phyloP scores from a whole-genome alignment of 2,113 vertebrate genomes.

The Montifringilla adamsi region DNA sequence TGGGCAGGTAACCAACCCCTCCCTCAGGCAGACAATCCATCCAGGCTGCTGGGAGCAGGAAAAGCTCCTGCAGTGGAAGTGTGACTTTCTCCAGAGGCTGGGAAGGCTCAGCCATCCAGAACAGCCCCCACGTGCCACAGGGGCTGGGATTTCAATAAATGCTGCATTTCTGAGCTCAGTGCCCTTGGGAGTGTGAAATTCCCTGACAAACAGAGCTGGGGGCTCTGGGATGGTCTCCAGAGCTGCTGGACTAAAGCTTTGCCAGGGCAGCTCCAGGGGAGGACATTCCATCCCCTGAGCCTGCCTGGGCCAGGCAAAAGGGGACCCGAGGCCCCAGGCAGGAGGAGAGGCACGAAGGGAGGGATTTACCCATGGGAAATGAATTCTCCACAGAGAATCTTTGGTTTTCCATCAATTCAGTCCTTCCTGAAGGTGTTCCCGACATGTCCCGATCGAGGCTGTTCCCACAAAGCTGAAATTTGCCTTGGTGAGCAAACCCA shows the following conservation, averaged over 20 bases:
- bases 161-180: not conserved
- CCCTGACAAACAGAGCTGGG: not conserved
- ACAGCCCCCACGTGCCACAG: not conserved
- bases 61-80: not conserved
- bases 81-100: not conserved
- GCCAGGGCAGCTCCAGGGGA: not conserved
- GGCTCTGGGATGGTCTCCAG: not conserved
- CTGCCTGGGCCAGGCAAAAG: rapidly evolving
- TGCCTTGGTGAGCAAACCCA: not conserved
- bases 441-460: not conserved
- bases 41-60: not conserved
- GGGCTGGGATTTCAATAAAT: not conserved
- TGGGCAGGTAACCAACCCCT: not conserved
- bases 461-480: not conserved
- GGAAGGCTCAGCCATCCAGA: not conserved
- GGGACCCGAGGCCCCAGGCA: not conserved
- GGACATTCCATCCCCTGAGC: not conserved
- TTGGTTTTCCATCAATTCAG: not conserved
- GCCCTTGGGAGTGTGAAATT: not conserved
- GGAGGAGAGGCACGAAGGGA: not conserved
- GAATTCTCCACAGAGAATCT: rapidly evolving
- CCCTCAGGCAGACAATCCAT: not conserved
- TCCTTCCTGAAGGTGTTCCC: not conserved
- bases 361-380: not conserved
- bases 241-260: not conserved